phyloP scores from a whole-genome alignment of 2,888 invertebrate genomes.

The Nezara viridula region DNA sequence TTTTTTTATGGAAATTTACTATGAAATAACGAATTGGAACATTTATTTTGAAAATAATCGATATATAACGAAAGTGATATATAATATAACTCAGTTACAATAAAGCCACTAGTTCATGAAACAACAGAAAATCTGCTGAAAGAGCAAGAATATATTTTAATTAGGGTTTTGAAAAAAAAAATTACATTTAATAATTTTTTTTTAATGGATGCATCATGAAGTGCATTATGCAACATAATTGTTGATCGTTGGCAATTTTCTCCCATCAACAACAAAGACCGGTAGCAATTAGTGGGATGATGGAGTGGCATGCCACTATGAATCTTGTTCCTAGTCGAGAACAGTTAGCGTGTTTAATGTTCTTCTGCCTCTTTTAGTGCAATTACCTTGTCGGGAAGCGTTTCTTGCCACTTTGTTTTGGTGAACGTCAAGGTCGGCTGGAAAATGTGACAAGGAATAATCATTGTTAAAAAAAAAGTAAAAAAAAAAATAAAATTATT shows the following conservation, averaged over 20 bases:
- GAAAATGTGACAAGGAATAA: background rate
- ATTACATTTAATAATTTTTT: background rate
- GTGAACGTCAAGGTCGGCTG: background rate
- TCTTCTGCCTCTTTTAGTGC: constrained; percentile 1
- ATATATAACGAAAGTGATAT: too few species aligned
- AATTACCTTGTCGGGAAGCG: constrained; percentile 4
- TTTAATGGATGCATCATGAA: background rate
- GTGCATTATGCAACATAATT: background rate
- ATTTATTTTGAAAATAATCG: too few species aligned
- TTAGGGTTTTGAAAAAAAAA: too few species aligned
- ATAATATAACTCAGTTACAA: too few species aligned
- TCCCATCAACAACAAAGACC: background rate
- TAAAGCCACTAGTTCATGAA: too few species aligned
- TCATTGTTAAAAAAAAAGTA: background rate
- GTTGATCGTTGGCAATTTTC: background rate
- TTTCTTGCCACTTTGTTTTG: background rate
- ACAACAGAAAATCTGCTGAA: too few species aligned
- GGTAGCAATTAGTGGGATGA: background rate
- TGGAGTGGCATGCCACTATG: background rate
- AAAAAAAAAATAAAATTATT: too few species aligned
- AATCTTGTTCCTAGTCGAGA: background rate
- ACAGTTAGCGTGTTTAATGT: constrained; percentile 32
- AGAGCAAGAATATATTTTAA: too few species aligned
- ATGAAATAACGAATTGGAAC: too few species aligned
- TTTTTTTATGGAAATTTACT: too few species aligned